These are phyloP conservation scores for Hemibagrus guttatus DNA, from an alignment of 2,797 vertebrate genomes.

Conservation along the genomic window DNA sequence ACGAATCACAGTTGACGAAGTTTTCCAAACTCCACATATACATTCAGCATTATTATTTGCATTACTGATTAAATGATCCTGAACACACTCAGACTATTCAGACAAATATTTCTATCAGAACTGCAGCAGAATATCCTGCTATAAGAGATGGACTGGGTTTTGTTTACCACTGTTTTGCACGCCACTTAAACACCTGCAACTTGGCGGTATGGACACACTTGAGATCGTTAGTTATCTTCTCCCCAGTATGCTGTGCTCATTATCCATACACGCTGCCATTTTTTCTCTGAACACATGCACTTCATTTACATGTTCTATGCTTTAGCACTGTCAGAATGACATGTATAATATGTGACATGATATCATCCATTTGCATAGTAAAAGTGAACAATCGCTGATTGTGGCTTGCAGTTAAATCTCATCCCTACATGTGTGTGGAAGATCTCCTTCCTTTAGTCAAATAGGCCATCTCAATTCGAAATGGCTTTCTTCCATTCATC, in stretches of 20 bases:
- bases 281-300: not conserved
- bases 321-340: slow-evolving; percentile 21
- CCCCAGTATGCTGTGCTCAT: slow-evolving; percentile 11
- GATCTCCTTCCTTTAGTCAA: slow-evolving; percentile 42
- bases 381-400: slow-evolving; percentile 33
- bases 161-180: not conserved
- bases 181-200: not conserved
- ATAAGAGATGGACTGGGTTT: not conserved
- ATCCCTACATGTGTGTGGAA: not conserved
- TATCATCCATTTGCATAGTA: not conserved
- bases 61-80: not conserved
- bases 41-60: not conserved
- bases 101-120: not conserved
- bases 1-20: not conserved
- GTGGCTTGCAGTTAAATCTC: slow-evolving; percentile 21
- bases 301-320: slow-evolving; percentile 3
- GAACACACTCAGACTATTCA: not conserved
- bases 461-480: slow-evolving; percentile 41
- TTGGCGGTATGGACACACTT: not conserved
- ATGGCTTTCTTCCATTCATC: slow-evolving; percentile 46
- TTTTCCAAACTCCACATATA: not conserved
- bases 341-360: not conserved
- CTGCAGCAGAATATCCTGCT: not conserved
- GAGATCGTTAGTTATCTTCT: slow-evolving; percentile 22
- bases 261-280: slow-evolving; percentile 6